Percentiles rank a stretch among this genome's conserved stretches.
phyloP scores from a whole-genome alignment of 2,888 invertebrate species.

The Pachydiplax longipennis region DNA sequence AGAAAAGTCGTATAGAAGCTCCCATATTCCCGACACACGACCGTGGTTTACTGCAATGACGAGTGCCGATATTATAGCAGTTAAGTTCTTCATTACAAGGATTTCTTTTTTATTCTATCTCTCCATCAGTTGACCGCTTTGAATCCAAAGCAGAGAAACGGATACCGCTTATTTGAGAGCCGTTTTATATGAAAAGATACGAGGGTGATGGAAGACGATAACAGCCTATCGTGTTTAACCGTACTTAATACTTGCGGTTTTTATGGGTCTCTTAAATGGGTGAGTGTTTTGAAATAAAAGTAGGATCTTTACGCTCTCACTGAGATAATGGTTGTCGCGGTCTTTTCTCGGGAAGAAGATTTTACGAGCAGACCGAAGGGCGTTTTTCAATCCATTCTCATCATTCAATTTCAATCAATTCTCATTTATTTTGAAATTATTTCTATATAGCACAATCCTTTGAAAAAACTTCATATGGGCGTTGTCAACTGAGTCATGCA shows the following conservation, averaged over 20 bases:
- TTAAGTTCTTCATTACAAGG: background rate
- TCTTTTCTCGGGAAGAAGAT: no score
- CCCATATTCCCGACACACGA: background rate
- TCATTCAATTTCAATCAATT: no score
- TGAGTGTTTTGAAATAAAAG: background rate
- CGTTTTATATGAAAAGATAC: background rate
- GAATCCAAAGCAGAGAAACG: background rate
- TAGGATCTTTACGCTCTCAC: no score
- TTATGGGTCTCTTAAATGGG: background rate
- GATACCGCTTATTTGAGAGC: background rate
- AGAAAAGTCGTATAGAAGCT: background rate
- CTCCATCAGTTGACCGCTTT: background rate
- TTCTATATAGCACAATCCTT: no score
- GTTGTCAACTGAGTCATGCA: no score
- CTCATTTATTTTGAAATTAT: no score
- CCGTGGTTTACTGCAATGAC: background rate
- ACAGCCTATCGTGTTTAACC: background rate
- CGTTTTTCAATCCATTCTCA: no score
- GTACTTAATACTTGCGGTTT: background rate
- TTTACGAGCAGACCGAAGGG: no score
- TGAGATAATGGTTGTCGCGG: no score
- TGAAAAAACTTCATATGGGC: no score
- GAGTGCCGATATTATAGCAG: background rate
- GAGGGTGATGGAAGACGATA: background rate
- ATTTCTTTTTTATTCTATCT: background rate